Percentiles rank a stretch among this genome's conserved stretches.
phyloP scores from a whole-genome alignment of 2,888 invertebrate species.

The Spilosoma lubricipeda region DNA sequence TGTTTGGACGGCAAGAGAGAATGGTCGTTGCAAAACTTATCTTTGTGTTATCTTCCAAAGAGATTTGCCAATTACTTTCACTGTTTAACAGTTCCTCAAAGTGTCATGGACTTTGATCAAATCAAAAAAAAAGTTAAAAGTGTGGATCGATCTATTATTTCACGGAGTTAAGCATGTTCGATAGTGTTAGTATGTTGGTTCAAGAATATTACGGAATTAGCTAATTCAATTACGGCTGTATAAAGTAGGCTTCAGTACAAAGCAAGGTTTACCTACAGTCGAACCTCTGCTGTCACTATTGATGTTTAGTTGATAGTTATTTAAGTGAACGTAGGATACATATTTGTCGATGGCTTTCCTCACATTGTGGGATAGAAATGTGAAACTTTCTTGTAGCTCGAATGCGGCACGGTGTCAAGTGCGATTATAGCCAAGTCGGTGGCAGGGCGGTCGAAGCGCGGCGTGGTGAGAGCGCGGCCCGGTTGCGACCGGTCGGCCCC shows the following conservation, averaged over 20 bases:
- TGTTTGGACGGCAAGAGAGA: conserved; percentile 68
- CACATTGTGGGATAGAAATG: conserved; percentile 78
- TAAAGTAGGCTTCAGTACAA: conserved; percentile 61
- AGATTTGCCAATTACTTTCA: conserved; percentile 74
- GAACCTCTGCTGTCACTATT: conserved; percentile 36
- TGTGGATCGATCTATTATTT: conserved; percentile 33
- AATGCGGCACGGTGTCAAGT: conserved; percentile 83
- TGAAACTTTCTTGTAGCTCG: conserved; percentile 83
- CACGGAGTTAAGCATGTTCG: conserved; percentile 66
- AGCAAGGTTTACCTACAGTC: conserved; percentile 48
- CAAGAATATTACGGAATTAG: conserved; percentile 65
- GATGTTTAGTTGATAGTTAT: conserved; percentile 32
- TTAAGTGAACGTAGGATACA: conserved; percentile 41
- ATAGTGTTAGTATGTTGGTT: conserved; percentile 34
- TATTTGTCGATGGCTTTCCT: conserved; percentile 59
- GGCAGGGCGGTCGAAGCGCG: conserved; percentile 70
- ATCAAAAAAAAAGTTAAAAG: conserved; percentile 49
- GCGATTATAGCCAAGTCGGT: conserved; percentile 79
- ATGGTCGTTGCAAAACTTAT: conserved; percentile 69
- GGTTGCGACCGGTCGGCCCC: conserved; percentile 86
- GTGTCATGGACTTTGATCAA: conserved; percentile 49
- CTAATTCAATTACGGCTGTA: conserved; percentile 78
- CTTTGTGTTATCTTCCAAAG: conserved; percentile 67
- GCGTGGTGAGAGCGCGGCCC: conserved; percentile 83
- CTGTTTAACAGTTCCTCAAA: conserved; percentile 67